Percentiles rank a stretch among this genome's conserved stretches.
Conservation (phyloP, 2,888 invertebrate genomes). For the Drosophila barbarae region DNA sequence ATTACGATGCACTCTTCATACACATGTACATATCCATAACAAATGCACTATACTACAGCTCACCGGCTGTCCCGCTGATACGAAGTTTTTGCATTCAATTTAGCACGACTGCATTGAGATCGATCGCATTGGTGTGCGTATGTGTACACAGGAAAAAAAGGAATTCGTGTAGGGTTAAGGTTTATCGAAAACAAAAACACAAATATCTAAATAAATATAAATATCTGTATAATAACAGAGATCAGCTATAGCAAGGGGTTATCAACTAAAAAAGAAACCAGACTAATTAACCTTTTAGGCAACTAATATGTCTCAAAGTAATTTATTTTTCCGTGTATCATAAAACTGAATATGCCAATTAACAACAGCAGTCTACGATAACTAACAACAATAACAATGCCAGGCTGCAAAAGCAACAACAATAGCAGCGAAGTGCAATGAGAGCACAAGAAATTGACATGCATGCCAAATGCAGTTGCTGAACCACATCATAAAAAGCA, state of each 20-base stretch:
- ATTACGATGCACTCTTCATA: constrained; percentile 52
- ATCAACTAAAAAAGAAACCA: background rate
- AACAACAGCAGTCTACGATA: constrained; percentile 56
- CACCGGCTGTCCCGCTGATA: constrained; percentile 8
- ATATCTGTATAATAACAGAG: background rate
- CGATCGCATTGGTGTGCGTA: constrained; percentile 40
- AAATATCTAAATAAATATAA: no score
- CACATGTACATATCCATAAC: constrained; percentile 50
- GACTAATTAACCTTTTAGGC: background rate
- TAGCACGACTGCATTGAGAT: constrained; percentile 68
- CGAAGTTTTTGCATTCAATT: constrained; percentile 50
- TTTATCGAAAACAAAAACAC: background rate
- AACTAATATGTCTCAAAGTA: background rate
- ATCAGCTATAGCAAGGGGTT: background rate
- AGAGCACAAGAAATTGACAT: constrained; percentile 44
- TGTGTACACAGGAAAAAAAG: constrained; percentile 5
- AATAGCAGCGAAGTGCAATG: constrained; percentile 32
- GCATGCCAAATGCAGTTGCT: constrained; percentile 53
- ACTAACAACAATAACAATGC: constrained; percentile 26
- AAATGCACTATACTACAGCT: constrained; percentile 37
- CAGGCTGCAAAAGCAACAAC: constrained; percentile 19
- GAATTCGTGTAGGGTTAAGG: background rate
- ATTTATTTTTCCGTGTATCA: constrained; percentile 20
- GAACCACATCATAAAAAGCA: constrained; percentile 51
- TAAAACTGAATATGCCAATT: constrained; percentile 53